phyloP scores from a whole-genome alignment of 2,113 vertebrate genomes.

The Hemibagrus wyckioides region DNA sequence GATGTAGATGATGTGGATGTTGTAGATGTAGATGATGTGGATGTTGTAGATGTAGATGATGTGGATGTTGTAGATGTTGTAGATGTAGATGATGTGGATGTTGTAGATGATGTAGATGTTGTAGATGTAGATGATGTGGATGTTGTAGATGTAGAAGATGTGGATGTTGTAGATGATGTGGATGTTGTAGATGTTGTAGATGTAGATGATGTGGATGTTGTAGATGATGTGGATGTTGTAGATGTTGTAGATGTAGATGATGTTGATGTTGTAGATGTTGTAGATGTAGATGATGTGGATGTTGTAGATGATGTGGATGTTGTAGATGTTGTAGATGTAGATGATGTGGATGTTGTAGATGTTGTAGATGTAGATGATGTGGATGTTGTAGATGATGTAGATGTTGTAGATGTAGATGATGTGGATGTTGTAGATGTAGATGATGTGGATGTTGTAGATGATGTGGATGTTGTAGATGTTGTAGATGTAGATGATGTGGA shows the following conservation, averaged over 20 bases:
- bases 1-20: no score
- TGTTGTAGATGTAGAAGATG: not conserved
- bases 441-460: not conserved
- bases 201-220: not conserved
- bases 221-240: no score
- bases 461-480: not conserved
- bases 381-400: no score
- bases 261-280: no score
- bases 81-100: not conserved
- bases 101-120: not conserved
- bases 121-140: not conserved
- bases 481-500: not conserved
- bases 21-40: no score
- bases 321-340: not conserved
- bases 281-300: no score
- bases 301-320: no score
- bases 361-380: no score
- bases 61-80: no score
- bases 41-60: no score
- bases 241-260: no score
- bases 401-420: not conserved
- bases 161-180: not conserved
- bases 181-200: not conserved
- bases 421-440: not conserved
- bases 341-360: no score